Evolutionary conservation across 2,888 invertebrate species (phyloP).

Genomic region (Phaonia tiefii): DNA sequence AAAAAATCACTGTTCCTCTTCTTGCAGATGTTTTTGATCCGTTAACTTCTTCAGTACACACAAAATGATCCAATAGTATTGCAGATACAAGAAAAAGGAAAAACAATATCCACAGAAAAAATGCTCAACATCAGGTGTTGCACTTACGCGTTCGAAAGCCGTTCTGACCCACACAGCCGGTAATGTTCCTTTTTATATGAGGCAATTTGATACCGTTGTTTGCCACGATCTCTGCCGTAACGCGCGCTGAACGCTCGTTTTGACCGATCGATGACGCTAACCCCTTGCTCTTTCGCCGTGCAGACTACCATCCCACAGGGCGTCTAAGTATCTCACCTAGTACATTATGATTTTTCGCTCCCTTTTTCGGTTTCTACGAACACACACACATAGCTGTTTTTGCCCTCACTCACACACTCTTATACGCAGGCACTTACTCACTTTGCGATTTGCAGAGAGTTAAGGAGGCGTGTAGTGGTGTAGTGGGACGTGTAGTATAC

Average conservation of each 20-base stretch:
- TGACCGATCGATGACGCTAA: slow-evolving; percentile 26
- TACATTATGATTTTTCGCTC: slow-evolving; percentile 75
- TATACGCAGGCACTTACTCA: slow-evolving; percentile 22
- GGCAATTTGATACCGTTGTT: slow-evolving; percentile 81
- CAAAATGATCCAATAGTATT: too few relatives aligned
- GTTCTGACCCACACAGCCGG: slow-evolving; percentile 93
- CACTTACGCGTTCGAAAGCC: slow-evolving; percentile 97
- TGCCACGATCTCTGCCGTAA: slow-evolving; percentile 70
- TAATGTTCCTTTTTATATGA: slow-evolving; percentile 81
- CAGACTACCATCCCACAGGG: slow-evolving; percentile 10
- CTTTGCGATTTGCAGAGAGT: slow-evolving; percentile 27
- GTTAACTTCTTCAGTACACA: not conserved
- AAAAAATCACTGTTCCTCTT: slow-evolving; percentile 42
- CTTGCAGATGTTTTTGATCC: not conserved
- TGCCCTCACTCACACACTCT: slow-evolving; percentile 7
- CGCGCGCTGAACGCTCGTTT: slow-evolving; percentile 68
- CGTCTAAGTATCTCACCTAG: slow-evolving; percentile 44
- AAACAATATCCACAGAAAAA: slow-evolving; percentile 68
- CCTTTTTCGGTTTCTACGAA: slow-evolving; percentile 75
- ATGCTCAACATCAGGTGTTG: slow-evolving; percentile 80
- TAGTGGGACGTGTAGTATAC: not conserved
- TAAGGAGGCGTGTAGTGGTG: slow-evolving; percentile 40
- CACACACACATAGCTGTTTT: slow-evolving; percentile 10
- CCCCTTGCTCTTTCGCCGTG: slow-evolving; percentile 1
- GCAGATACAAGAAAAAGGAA: not conserved